Percentiles rank a stretch among this genome's conserved stretches.
These are phyloP conservation scores for Chondrilla cf. caribensis DNA, from an alignment of 37 sponge, comb jelly and placozoan genomes.

Conservation along the genomic window DNA sequence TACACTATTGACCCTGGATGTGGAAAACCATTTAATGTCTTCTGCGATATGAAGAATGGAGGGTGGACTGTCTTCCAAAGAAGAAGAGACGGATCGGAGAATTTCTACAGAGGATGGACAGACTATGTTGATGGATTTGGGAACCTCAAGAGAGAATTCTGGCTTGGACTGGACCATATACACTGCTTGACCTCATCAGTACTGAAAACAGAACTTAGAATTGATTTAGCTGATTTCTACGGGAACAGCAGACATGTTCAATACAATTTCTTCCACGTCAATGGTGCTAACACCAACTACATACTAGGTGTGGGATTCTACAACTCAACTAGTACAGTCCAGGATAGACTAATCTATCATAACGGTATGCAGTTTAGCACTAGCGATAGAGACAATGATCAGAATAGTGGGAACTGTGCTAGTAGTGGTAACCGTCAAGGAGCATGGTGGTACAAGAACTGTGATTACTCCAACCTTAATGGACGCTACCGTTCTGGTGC, in stretches of 20 bases:
- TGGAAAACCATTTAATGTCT: neutral
- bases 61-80: neutral
- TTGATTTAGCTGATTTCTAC: neutral
- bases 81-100: neutral
- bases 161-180: neutral
- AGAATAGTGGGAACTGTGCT: no score
- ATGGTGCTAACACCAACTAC: neutral
- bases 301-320: neutral
- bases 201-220: neutral
- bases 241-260: neutral
- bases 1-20: neutral
- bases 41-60: neutral
- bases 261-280: neutral
- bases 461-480: no score
- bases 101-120: neutral
- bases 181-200: neutral
- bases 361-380: no score
- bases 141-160: neutral
- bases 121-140: neutral
- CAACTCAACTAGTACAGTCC: neutral
- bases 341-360: no score
- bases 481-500: no score
- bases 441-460: no score
- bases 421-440: no score
- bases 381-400: no score